These are phyloP conservation scores for Trichogramma evanescens DNA, from an alignment of 2,888 invertebrate genomes.

Conservation along the genomic window DNA sequence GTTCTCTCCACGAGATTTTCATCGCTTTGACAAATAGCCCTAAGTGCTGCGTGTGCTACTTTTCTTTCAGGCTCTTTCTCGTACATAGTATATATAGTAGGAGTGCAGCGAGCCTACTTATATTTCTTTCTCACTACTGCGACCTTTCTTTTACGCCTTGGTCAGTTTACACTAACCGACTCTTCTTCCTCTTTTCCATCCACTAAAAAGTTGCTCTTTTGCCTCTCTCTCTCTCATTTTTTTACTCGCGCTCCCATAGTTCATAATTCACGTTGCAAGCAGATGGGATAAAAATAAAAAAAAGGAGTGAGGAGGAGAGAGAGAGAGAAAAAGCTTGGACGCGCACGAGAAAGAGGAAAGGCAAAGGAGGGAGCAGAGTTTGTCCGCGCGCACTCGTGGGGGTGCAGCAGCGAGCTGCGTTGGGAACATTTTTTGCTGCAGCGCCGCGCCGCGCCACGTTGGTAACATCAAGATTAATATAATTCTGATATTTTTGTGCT, in stretches of 20 bases:
- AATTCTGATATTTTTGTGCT: too few species aligned
- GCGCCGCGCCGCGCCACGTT: too few species aligned
- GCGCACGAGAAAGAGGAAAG: too few species aligned
- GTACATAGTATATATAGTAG: not conserved
- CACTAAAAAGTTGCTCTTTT: not conserved
- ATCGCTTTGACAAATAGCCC: slow-evolving; percentile 36
- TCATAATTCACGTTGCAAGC: not conserved
- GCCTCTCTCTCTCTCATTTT: too few species aligned
- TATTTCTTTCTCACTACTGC: not conserved
- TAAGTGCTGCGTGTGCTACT: slow-evolving; percentile 25
- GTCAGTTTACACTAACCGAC: not conserved
- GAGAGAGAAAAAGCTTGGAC: too few species aligned
- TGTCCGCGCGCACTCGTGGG: too few species aligned
- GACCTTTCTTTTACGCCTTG: not conserved
- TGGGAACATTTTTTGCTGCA: too few species aligned
- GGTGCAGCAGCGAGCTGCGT: too few species aligned
- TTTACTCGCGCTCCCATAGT: not conserved
- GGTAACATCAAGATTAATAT: too few species aligned
- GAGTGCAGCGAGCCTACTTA: not conserved
- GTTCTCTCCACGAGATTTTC: slow-evolving; percentile 29
- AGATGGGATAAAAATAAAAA: too few species aligned
- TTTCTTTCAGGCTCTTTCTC: slow-evolving; percentile 1
- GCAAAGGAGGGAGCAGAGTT: too few species aligned
- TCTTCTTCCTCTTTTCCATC: not conserved
- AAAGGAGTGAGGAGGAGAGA: too few species aligned